Conservation (phyloP, 2,797 vertebrate genomes). For the Eulemur coronatus region DNA sequence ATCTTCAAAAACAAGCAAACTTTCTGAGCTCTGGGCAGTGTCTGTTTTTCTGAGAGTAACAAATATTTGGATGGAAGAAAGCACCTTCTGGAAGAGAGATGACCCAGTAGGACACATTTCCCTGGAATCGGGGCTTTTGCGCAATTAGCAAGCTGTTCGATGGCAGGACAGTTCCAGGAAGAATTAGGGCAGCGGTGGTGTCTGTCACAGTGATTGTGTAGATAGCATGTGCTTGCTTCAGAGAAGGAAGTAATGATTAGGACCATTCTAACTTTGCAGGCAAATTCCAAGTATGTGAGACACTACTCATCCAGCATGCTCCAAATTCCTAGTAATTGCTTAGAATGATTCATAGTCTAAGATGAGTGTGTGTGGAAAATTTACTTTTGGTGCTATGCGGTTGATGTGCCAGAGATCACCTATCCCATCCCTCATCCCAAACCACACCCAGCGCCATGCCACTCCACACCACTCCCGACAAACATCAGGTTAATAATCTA, state of each 20-base stretch:
- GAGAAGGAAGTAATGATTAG: background rate
- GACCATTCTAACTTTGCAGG: background rate
- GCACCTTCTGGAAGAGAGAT: background rate
- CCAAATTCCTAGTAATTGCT: background rate
- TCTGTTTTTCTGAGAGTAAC: background rate
- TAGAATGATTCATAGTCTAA: background rate
- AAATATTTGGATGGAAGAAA: background rate
- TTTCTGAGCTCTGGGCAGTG: background rate
- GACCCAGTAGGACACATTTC: background rate
- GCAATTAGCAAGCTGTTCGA: background rate
- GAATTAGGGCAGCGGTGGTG: background rate
- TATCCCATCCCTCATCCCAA: background rate
- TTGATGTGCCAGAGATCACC: background rate
- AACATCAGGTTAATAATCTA: background rate
- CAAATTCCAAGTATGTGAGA: background rate
- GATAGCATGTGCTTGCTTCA: background rate
- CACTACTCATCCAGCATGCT: accelerated
- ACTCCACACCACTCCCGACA: too few species aligned
- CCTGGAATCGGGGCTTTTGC: background rate
- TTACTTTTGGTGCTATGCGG: background rate
- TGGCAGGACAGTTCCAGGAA: background rate
- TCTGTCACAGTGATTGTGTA: too few species aligned
- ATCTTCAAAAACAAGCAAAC: background rate
- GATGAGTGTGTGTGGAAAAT: background rate
- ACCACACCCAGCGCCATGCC: accelerated